Evolutionary conservation across 2,888 invertebrate genomes (phyloP).

Genomic region (Archaeoteleia sp.): DNA sequence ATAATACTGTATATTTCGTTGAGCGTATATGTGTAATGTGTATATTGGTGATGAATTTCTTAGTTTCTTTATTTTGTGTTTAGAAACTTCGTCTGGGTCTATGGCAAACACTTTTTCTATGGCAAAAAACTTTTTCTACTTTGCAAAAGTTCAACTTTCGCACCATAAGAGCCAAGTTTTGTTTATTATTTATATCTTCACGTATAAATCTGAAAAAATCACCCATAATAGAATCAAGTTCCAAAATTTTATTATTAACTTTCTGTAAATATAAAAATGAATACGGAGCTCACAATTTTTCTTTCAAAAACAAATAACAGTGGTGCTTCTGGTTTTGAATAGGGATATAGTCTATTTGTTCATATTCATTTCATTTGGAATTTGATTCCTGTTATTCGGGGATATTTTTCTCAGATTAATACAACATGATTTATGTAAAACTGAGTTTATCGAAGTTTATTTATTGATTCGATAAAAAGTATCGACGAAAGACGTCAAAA

Average conservation of each 20-base stretch:
- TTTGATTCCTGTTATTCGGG: neutral
- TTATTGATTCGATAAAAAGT: no score
- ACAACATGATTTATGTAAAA: no score
- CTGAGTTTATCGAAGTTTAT: no score
- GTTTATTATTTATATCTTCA: neutral
- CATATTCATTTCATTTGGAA: neutral
- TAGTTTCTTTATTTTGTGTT: slow-evolving; percentile 10
- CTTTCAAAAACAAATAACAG: no score
- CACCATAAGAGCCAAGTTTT: neutral
- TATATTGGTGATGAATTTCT: slow-evolving; percentile 21
- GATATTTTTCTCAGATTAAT: neutral
- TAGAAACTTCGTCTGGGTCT: neutral
- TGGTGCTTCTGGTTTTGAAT: no score
- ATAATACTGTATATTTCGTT: slow-evolving; percentile 62
- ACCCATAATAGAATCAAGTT: neutral
- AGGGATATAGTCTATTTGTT: no score
- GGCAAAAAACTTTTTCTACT: neutral
- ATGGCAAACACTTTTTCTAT: no score
- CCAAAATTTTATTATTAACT: no score
- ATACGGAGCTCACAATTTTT: no score
- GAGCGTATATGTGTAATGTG: slow-evolving; percentile 37
- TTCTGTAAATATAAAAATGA: no score
- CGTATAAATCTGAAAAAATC: neutral
- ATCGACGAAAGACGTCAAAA: no score
- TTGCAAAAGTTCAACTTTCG: neutral